Conservation (phyloP, 2,888 invertebrate genomes). For the Pachydiplax longipennis region DNA sequence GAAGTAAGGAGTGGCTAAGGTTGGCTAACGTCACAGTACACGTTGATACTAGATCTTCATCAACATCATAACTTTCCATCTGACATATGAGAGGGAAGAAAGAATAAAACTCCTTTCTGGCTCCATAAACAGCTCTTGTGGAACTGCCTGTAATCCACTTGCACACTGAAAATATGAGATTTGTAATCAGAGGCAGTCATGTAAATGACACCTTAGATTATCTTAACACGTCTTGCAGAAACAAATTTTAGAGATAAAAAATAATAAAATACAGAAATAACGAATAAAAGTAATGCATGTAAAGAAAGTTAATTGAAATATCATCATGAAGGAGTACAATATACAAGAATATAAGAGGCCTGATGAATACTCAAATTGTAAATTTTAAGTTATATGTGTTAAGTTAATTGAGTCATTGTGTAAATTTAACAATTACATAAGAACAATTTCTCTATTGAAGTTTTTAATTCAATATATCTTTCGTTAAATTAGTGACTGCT, state of each 20-base stretch:
- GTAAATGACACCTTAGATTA: neutral
- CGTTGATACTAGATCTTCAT: slow-evolving; percentile 75
- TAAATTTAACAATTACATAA: too few relatives aligned
- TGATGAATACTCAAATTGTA: too few relatives aligned
- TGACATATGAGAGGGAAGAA: slow-evolving; percentile 72
- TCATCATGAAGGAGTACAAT: too few relatives aligned
- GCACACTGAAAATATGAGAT: slow-evolving; percentile 55
- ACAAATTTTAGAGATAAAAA: neutral
- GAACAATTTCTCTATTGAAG: too few relatives aligned
- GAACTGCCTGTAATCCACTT: slow-evolving; percentile 61
- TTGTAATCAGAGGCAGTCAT: slow-evolving; percentile 33
- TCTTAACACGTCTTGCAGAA: neutral
- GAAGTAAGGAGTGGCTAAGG: slow-evolving; percentile 71
- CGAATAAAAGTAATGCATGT: too few relatives aligned
- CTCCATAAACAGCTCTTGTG: slow-evolving; percentile 58
- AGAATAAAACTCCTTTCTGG: slow-evolving; percentile 66
- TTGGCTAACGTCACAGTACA: slow-evolving; percentile 73
- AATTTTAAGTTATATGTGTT: neutral
- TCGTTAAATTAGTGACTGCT: too few relatives aligned
- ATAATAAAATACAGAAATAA: neutral
- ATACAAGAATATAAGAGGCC: neutral
- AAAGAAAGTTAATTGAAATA: too few relatives aligned
- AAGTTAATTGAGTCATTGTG: too few relatives aligned
- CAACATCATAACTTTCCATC: slow-evolving; percentile 78
- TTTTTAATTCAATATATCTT: too few relatives aligned